phyloP scores from a whole-genome alignment of 2,113 vertebrate species.

The Loxodonta africana region DNA sequence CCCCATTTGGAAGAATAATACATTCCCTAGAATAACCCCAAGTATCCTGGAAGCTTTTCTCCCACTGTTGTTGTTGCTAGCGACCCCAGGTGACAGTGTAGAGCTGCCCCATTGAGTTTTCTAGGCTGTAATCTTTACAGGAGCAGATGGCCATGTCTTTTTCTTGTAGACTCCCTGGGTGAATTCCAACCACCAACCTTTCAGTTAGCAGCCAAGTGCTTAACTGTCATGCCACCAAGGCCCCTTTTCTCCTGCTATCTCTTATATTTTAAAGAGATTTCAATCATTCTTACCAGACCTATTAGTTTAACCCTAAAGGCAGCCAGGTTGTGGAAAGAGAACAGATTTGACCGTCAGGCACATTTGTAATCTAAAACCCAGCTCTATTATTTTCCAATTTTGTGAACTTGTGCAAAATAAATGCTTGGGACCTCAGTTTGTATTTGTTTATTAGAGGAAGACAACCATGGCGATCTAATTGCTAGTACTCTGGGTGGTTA shows the following conservation, averaged over 20 bases:
- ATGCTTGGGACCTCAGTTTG: background rate
- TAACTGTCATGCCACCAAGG: background rate
- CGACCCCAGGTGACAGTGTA: background rate
- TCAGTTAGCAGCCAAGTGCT: background rate
- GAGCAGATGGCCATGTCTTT: background rate
- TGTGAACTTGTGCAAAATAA: background rate
- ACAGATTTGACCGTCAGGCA: background rate
- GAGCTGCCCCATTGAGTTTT: background rate
- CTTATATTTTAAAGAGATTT: background rate
- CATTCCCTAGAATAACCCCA: slow-evolving; percentile 1
- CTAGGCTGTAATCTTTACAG: background rate
- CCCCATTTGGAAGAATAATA: slow-evolving; percentile 23
- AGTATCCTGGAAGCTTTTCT: background rate
- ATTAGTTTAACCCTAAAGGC: background rate
- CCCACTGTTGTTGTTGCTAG: background rate
- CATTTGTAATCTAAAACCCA: background rate
- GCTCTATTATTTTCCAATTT: background rate
- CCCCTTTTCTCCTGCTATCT: background rate
- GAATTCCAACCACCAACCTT: background rate
- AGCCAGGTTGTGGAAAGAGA: background rate
- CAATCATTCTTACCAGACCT: background rate
- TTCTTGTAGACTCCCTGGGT: background rate
- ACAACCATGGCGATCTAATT: background rate
- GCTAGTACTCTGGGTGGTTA: slow-evolving; percentile 4
- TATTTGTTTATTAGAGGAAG: background rate